Conservation (phyloP, 2,797 vertebrate genomes). For the Anabacerthia variegaticeps region DNA sequence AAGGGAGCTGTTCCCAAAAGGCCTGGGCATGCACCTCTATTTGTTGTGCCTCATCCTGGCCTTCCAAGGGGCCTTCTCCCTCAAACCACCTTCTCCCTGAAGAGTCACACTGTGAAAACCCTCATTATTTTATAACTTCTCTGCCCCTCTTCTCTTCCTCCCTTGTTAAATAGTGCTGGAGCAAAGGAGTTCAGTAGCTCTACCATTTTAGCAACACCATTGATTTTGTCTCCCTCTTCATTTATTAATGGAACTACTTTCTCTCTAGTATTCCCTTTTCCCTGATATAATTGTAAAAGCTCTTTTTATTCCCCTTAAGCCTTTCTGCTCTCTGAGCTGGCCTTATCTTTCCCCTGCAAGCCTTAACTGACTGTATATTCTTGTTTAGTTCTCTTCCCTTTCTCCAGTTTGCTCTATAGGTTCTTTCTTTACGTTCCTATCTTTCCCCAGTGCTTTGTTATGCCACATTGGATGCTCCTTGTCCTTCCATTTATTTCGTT, state of each 20-base stretch:
- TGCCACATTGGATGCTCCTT: constrained; percentile 58
- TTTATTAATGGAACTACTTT: constrained; percentile 77
- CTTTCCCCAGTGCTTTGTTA: constrained; percentile 23
- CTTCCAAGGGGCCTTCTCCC: constrained; percentile 3
- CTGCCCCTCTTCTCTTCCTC: constrained; percentile 44
- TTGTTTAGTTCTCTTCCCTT: constrained; percentile 65
- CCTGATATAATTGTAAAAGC: constrained; percentile 76
- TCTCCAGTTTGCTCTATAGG: constrained; percentile 62
- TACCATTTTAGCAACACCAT: constrained; percentile 75
- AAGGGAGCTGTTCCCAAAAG: rapidly evolving
- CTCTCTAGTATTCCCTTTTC: constrained; percentile 73
- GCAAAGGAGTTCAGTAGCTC: constrained; percentile 72
- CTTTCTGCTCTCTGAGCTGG: constrained; percentile 68
- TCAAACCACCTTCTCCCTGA: constrained; percentile 1
- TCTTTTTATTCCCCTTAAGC: constrained; percentile 72
- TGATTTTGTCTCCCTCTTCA: constrained; percentile 78
- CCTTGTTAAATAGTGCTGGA: constrained; percentile 68
- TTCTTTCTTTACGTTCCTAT: constrained; percentile 57
- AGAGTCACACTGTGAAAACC: constrained; percentile 30
- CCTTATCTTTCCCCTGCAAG: constrained; percentile 71
- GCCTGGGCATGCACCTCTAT: neutral
- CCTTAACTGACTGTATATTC: constrained; percentile 70
- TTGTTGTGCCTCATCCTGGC: neutral
- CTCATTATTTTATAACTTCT: constrained; percentile 77
- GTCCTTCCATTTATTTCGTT: constrained; percentile 39